A percentile compares a stretch with the other conserved stretches of the same genome.
phyloP scores from a whole-genome alignment of 2,113 vertebrate genomes.

The Phalacrocorax aristotelis region DNA sequence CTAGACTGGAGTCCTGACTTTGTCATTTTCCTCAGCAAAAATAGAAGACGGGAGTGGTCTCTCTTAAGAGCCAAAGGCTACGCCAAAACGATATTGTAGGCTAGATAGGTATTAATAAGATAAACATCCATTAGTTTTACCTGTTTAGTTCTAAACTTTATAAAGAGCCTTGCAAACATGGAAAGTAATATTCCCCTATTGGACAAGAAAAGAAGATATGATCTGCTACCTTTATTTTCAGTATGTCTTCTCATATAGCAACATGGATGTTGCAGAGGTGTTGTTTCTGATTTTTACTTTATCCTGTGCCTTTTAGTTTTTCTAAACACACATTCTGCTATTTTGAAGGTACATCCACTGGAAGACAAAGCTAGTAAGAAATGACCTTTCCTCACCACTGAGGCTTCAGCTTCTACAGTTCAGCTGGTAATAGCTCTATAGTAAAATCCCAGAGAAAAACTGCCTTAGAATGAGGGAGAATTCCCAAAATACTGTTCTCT shows the following conservation, averaged over 20 bases:
- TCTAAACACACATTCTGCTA: neutral
- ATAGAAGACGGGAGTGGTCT: slow-evolving; percentile 47
- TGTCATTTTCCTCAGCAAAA: slow-evolving; percentile 54
- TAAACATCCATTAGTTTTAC: neutral
- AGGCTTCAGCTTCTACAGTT: neutral
- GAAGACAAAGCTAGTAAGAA: slow-evolving; percentile 19
- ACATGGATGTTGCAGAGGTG: neutral
- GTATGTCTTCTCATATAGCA: neutral
- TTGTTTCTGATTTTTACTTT: neutral
- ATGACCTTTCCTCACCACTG: neutral
- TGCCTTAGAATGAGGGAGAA: neutral
- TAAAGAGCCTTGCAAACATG: neutral
- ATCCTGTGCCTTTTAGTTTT: neutral
- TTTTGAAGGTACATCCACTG: neutral
- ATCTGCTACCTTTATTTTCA: neutral
- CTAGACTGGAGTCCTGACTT: slow-evolving; percentile 41
- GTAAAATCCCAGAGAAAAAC: neutral
- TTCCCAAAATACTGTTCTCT: neutral
- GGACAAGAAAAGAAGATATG: neutral
- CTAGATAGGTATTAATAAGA: neutral
- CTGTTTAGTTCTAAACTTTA: neutral
- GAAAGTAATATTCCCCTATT: neutral
- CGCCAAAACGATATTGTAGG: neutral
- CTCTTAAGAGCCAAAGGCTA: neutral
- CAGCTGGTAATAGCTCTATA: neutral